These are phyloP conservation scores for Limnothrissa miodon DNA, from an alignment of 2,113 vertebrate genomes.

Conservation along the genomic window DNA sequence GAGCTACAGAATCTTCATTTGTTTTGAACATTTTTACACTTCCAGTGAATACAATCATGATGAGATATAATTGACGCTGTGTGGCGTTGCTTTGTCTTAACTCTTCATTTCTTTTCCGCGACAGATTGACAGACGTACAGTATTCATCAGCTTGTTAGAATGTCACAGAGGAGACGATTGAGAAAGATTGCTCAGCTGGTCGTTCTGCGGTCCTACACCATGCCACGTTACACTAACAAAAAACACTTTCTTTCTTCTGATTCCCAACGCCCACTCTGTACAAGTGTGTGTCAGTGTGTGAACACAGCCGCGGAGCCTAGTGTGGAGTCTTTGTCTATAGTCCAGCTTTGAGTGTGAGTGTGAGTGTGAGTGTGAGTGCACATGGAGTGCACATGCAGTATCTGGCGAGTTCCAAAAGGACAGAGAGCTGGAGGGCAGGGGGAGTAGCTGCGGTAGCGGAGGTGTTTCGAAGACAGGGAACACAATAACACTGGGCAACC, in stretches of 20 bases:
- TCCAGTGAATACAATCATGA: too few species aligned
- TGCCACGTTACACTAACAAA: not conserved
- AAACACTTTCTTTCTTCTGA: not conserved
- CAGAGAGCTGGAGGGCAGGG: not conserved
- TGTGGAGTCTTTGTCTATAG: not conserved
- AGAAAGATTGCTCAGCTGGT: not conserved
- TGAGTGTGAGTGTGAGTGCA: too few species aligned
- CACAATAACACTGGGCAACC: not conserved
- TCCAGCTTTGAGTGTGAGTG: too few species aligned
- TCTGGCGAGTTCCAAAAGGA: not conserved
- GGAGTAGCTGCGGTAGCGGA: not conserved
- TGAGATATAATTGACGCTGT: too few species aligned
- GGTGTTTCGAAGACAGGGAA: not conserved
- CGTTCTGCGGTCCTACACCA: not conserved
- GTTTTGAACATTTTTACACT: too few species aligned
- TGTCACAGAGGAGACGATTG: not conserved
- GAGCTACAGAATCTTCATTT: too few species aligned
- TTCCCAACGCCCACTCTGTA: not conserved
- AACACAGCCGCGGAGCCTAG: not conserved
- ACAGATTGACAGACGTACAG: not conserved
- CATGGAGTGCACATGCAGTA: too few species aligned
- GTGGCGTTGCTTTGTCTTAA: too few species aligned
- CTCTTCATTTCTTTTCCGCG: too few species aligned
- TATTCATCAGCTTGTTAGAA: not conserved
- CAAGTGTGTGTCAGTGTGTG: too few species aligned